Base-by-base conservation (phyloP, 2,797 vertebrate species). In the Etheostoma perlongum region DNA sequence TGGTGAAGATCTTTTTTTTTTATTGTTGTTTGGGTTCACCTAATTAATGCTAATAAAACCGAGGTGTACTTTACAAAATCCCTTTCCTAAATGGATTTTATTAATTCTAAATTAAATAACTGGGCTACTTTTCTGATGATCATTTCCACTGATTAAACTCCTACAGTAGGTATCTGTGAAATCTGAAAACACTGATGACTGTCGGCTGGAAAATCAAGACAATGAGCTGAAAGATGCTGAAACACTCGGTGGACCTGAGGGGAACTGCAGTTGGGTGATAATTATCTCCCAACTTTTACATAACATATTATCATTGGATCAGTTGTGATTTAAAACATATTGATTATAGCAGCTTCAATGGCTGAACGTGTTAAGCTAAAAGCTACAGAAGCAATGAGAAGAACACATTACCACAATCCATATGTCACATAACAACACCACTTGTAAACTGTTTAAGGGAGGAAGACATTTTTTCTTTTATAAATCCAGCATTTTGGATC, bases 271-370 rank as follows among this genome's bases (percentile, higher is more conserved):
- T 40, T 12, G 10, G 10, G 10, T 40, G 36, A 40, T 40, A 40
- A 40, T 40, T 12, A 12, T 4, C 36, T 11, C 30, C 30, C 30
- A 6, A 30, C 48, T 18, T 49, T 36, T 12, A 23, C 36, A 40
- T 40, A 40, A 40, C 51, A 51, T 40, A 42, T 5, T 40, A 44
- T 70, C 13, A 51, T 44, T 49, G 36, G 15, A 33, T 72, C 33
- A 55, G 25, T 23, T 61, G 27, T 54, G 27, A 30, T n/a, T n/a
- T 42, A n/a, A 53, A 67, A 3, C 16, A 48, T 77, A 40, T 52
- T 27, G 21, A 76, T 72, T 11, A 66, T 19, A 65, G 16, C 25
- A 51, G 47, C 7, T 81, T n/a, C 30, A 48, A 52, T 30, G 16
- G 40, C 16, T 52, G 36, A 61, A 46, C 4, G 7, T 9, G 25